Percentiles rank a stretch among this genome's conserved stretches.
phyloP scores from a whole-genome alignment of 2,797 vertebrate species.

The Sphaeramia orbicularis region DNA sequence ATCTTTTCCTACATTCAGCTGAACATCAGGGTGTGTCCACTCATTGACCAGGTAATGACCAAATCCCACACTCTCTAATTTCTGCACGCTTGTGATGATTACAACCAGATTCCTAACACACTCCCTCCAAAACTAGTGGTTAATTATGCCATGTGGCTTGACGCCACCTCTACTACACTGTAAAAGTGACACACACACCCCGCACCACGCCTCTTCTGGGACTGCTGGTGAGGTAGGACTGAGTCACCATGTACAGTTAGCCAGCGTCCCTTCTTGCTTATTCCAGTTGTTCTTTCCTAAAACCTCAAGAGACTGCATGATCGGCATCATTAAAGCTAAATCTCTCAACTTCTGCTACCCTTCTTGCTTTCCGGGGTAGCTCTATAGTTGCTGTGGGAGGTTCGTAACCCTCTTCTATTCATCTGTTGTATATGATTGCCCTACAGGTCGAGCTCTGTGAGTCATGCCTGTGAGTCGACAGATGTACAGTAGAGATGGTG shows the following conservation, averaged over 20 bases:
- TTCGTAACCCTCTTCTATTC: constrained; percentile 32
- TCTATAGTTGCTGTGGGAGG: constrained; percentile 31
- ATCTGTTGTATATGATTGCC: constrained; percentile 29
- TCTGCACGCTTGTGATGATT: constrained; percentile 67
- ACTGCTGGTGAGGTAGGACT: constrained; percentile 75
- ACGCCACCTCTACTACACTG: constrained; percentile 59
- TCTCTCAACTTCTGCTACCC: constrained; percentile 11
- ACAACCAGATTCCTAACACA: constrained; percentile 62
- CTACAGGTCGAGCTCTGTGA: constrained; percentile 54
- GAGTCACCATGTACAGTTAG: constrained; percentile 71
- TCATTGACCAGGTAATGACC: constrained; percentile 72
- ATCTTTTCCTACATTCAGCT: constrained; percentile 25
- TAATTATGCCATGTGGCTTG: constrained; percentile 66
- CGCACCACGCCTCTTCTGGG: constrained; percentile 66
- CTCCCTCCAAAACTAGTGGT: constrained; percentile 66
- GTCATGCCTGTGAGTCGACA: constrained; percentile 61
- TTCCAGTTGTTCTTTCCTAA: constrained; percentile 39
- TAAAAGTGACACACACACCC: constrained; percentile 46
- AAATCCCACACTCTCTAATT: constrained; percentile 67
- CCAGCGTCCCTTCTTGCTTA: constrained; percentile 31
- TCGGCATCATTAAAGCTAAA: constrained; percentile 27
- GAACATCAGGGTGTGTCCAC: constrained; percentile 60
- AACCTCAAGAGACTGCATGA: constrained; percentile 31
- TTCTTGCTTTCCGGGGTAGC: constrained; percentile 37
- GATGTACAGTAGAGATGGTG: constrained; percentile 68